Conservation (phyloP, 2,113 vertebrate species). For the Albula goreensis region DNA sequence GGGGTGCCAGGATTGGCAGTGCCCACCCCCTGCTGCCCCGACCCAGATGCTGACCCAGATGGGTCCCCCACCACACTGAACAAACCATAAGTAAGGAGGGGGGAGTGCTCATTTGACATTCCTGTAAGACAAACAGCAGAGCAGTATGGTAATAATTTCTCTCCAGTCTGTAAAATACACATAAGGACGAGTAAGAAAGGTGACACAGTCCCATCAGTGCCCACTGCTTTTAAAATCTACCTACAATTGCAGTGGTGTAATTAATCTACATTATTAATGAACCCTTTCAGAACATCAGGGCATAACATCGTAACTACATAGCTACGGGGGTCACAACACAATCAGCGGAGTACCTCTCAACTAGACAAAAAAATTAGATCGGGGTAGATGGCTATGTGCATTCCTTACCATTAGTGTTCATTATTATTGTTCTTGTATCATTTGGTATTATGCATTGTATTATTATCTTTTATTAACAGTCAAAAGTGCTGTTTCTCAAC, state of each 20-base stretch:
- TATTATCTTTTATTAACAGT: no score
- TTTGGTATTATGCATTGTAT: no score
- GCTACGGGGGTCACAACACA: no score
- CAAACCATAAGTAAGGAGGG: conserved; percentile 78
- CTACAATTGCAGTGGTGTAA: no score
- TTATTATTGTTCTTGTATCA: neutral
- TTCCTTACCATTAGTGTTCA: neutral
- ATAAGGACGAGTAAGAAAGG: no score
- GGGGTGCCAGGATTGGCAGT: conserved; percentile 22
- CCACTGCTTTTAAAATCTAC: no score
- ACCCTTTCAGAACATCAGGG: no score
- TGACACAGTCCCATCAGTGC: no score
- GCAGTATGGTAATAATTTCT: neutral
- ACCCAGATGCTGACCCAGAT: conserved; percentile 39
- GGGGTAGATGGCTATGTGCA: neutral
- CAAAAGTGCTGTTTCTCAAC: no score
- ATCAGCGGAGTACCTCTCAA: neutral
- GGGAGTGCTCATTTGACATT: conserved; percentile 84
- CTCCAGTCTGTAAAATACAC: no score
- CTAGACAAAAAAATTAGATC: neutral
- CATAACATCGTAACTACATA: no score
- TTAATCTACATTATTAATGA: no score
- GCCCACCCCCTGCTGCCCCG: conserved; percentile 27
- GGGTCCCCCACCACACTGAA: conserved; percentile 56
- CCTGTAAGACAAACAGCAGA: neutral